Conservation (phyloP, 1,140 invertebrate genomes). For the Wiebesia pumilae region DNA sequence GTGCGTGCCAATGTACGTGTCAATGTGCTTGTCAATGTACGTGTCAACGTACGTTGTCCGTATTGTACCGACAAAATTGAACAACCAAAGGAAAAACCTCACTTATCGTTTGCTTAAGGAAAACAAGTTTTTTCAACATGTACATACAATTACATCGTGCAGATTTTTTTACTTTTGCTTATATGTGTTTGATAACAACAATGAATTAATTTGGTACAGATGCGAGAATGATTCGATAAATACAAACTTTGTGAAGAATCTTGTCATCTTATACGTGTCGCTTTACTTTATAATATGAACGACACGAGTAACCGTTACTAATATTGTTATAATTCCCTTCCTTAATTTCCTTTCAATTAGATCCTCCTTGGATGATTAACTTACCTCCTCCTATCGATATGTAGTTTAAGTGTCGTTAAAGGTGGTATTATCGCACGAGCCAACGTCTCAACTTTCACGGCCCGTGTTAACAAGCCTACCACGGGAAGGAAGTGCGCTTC, state of each 20-base stretch:
- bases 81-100: background rate
- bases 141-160: background rate
- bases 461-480: no score
- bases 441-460: background rate
- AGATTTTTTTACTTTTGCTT: slow-evolving; percentile 8
- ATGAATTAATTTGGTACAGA: slow-evolving; percentile 4
- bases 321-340: slow-evolving; percentile 13
- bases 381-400: background rate
- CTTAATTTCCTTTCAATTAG: background rate
- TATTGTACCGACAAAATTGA: background rate
- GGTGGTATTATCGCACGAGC: background rate
- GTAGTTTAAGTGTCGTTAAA: background rate
- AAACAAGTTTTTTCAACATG: background rate
- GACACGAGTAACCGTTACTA: slow-evolving; percentile 8
- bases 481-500: no score
- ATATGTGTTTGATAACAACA: background rate
- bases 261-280: slow-evolving; percentile 35
- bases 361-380: slow-evolving; percentile 1
- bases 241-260: slow-evolving; percentile 34
- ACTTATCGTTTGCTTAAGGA: background rate
- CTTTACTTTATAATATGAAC: slow-evolving; percentile 15
- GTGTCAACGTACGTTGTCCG: background rate
- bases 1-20: no score
- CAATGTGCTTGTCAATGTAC: background rate
- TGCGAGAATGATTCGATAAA: slow-evolving; percentile 31